Base-by-base conservation (phyloP, 2,797 vertebrate species). In the Yasuhikotakia modesta region DNA sequence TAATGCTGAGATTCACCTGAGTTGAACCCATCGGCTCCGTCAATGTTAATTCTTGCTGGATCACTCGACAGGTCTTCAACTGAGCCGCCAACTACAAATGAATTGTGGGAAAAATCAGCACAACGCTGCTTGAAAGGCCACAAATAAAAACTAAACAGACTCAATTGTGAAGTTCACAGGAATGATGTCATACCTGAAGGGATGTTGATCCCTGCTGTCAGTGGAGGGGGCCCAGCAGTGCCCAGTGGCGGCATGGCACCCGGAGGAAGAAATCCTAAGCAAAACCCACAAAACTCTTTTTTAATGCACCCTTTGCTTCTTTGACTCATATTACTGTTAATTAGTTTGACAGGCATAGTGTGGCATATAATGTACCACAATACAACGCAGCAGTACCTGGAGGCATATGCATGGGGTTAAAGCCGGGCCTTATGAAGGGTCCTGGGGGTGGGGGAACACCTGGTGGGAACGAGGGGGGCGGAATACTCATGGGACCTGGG, bases 361-460 rank as follows among this genome's bases (percentile, higher is more conserved):
- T n/a, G n/a, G n/a, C n/a, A n/a, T n/a, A n/a, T n/a, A n/a, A n/a
- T n/a, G n/a, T 19, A 58, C 17, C 6, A 53, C 48, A 11, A n/a
- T n/a, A n/a, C n/a, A n/a, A n/a, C n/a, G n/a, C 27, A 19, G 74
- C 35, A 17, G 22, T 71, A 98, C 98, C 98, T 95, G 96, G 96
- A 63, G 96, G 96, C 87, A 99, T 93, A 91, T 98, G 97, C 94
- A 99, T 94, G 12, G 97, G 98, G 86, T 96, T 99, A 90, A 99
- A 99, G 68, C 96, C 96, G 53, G 96, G 96, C 80, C 97, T 92
- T 85, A 99, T 92, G 89, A 98, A 99, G 39, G 91, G 92, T 7
- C 79, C 76, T 17, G 93, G 92, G 12, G 88, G 85, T 14, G 91
- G 93, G 1, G 91, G 97, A 66, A 98, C 92, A 17, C 96, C 97